phyloP scores from a whole-genome alignment of 2,797 vertebrate species.

The Crax fasciolata region DNA sequence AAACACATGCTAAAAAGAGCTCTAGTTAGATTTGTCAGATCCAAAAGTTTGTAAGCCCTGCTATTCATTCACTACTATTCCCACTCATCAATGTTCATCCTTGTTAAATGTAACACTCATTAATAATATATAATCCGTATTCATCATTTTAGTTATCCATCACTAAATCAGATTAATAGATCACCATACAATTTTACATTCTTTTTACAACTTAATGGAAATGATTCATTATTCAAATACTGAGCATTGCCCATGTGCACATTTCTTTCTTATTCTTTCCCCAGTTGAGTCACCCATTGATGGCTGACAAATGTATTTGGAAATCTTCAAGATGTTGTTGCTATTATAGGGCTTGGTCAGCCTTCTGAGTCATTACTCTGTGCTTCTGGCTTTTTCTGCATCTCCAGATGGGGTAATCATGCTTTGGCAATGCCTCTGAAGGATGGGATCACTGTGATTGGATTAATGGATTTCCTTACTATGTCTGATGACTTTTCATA shows the following conservation, averaged over 20 bases:
- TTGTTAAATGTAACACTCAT: conserved; percentile 48
- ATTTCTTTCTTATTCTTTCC: neutral
- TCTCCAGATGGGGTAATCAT: neutral
- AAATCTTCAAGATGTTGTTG: neutral
- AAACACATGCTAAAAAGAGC: neutral
- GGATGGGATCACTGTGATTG: neutral
- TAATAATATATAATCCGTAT: conserved; percentile 67
- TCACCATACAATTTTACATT: conserved; percentile 59
- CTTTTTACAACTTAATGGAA: conserved; percentile 68
- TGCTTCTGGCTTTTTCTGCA: neutral
- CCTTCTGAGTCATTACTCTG: neutral
- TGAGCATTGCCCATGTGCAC: neutral
- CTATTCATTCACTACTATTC: conserved; percentile 37
- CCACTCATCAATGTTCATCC: conserved; percentile 2
- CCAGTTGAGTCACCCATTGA: neutral
- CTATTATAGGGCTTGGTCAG: neutral
- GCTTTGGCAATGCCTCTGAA: conserved; percentile 1
- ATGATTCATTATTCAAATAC: conserved; percentile 55
- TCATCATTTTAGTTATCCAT: conserved; percentile 64
- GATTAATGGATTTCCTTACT: conserved; percentile 39
- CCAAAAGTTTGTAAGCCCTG: neutral
- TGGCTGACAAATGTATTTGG: neutral
- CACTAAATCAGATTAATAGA: conserved; percentile 62
- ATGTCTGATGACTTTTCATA: conserved; percentile 17
- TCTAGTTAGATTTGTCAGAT: conserved; percentile 9